Conservation (phyloP, 2,113 vertebrate species). For the Nyctibius bracteatus region DNA sequence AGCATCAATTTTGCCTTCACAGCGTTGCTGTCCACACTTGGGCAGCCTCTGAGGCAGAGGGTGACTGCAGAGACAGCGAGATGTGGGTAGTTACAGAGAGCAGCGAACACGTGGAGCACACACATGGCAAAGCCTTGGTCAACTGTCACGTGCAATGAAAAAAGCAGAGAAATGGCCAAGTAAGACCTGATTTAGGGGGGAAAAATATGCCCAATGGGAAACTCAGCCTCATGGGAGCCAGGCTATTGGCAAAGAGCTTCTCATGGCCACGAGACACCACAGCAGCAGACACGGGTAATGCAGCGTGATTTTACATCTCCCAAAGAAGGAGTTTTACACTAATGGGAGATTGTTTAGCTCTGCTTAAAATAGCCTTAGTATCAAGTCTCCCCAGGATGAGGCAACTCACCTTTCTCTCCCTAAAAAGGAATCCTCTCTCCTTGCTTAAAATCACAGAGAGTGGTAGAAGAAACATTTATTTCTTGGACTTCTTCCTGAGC, state of each 20-base stretch:
- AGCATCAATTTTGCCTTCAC: background rate
- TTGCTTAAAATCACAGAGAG: background rate
- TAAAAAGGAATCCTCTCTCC: background rate
- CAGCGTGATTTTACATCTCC: background rate
- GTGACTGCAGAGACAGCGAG: background rate
- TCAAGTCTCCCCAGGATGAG: background rate
- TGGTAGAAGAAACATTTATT: background rate
- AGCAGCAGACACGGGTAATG: rapidly evolving
- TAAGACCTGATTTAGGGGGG: rapidly evolving
- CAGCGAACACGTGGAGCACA: background rate
- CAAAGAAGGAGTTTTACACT: background rate
- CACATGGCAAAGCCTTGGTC: background rate
- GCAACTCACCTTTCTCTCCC: background rate
- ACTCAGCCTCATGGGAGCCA: background rate
- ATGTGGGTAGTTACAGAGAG: background rate
- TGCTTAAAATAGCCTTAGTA: background rate
- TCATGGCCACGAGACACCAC: rapidly evolving
- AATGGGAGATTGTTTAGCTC: background rate
- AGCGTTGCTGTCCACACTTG: background rate
- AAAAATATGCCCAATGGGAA: background rate
- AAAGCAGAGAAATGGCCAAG: background rate
- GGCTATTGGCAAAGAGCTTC: background rate
- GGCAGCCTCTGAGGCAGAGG: background rate
- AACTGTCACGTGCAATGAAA: background rate
- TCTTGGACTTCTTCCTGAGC: background rate